Percentiles rank a stretch among this genome's conserved stretches.
Conservation (phyloP, 2,113 vertebrate species). For the Nerophis ophidion region DNA sequence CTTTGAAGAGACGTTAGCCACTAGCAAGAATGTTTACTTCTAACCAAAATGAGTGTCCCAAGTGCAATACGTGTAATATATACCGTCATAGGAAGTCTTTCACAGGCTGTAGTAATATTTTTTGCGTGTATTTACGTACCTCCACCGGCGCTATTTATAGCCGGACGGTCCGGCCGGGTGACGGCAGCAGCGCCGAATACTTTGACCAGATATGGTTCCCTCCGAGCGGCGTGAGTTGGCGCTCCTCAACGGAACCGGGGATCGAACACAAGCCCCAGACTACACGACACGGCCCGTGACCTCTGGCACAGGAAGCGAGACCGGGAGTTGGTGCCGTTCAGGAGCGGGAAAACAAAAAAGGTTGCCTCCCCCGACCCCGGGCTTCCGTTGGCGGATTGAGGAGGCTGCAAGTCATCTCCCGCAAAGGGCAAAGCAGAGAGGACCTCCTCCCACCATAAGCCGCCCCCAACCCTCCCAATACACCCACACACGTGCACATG, state of each 20-base stretch:
- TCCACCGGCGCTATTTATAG: slow-evolving; percentile 75
- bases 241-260: slow-evolving; percentile 18
- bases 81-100: slow-evolving; percentile 12
- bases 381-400: slow-evolving; percentile 11
- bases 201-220: slow-evolving; percentile 87
- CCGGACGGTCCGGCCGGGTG: slow-evolving; percentile 67
- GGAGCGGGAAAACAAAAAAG: background rate
- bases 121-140: slow-evolving; percentile 66
- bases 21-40: no score
- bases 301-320: slow-evolving; percentile 1
- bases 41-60: background rate
- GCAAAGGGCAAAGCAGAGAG: slow-evolving; percentile 56
- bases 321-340: slow-evolving; percentile 14
- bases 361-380: slow-evolving; percentile 68
- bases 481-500: no score
- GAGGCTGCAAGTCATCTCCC: slow-evolving; percentile 49
- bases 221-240: slow-evolving; percentile 52
- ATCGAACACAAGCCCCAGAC: slow-evolving; percentile 11
- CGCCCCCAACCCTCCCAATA: slow-evolving; percentile 10
- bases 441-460: slow-evolving; percentile 24
- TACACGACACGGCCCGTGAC: slow-evolving; percentile 32
- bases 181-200: slow-evolving; percentile 75
- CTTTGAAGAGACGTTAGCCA: no score
- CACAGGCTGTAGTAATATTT: slow-evolving; percentile 8
- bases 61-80: background rate